Base-by-base conservation (phyloP, 2,888 invertebrate species). In the Chalcis sispes region DNA sequence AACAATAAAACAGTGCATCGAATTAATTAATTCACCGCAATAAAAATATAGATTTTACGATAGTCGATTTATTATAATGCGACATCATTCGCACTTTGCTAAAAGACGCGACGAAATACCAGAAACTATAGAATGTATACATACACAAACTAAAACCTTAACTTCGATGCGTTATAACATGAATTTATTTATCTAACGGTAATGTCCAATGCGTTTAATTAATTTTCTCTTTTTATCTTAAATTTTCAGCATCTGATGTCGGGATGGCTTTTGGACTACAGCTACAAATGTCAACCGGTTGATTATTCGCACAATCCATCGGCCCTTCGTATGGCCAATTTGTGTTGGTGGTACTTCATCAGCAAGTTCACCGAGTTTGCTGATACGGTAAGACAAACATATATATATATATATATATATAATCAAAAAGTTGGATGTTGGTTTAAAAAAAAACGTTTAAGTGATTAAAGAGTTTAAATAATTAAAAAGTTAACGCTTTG, bases 181-280 rank as follows among this genome's bases (percentile, higher is more conserved):
- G 4, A 36, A 36, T 7, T 36, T 36, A 36, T 36, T 7, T 36
- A 36, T 36, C 10, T 36, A 7, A 36, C 4, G 42, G 42, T 15
- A 42, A 4, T 13, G 15, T n/a, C n/a, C n/a, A 42, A 42, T 13
- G 42, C 20, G 20, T 50, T 50, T 50, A 20, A 32, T 42, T 13
- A 4, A 27, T 8, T 27, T 18, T 29, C n/a, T 10, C 8, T 13
- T 32, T 64, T 62, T 54, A n/a, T n/a, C 2, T 32, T 77, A 61
- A 77, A 78, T 13, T 29, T 36, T n/a, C 91, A 96, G 96, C 96
- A 96, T 89, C 89, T 96, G 83, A 94, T 95, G 93, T 94, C 96
- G 32, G 98, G 98, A 67, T 98, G 98, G 98, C 92, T 96, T 87
- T 93, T 92, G 79, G 96, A 96, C 86, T 98, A 98, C 91, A 97